phyloP scores from a whole-genome alignment of 2,888 invertebrate genomes.

The Sarcophaga variegata region DNA sequence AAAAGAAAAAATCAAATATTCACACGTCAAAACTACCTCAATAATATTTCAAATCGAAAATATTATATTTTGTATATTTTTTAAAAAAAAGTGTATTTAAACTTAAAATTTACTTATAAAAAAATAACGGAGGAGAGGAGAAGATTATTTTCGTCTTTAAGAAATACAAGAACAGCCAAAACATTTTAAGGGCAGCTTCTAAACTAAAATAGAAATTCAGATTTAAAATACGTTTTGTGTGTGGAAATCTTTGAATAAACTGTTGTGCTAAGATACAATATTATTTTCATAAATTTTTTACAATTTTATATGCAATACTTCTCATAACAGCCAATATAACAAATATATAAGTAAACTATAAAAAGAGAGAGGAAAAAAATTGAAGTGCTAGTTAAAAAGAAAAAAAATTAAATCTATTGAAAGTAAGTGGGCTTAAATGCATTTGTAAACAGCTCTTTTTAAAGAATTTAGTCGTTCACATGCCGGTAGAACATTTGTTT shows the following conservation, averaged over 20 bases:
- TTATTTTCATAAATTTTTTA: too few relatives aligned
- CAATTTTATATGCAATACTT: too few relatives aligned
- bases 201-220: constrained; percentile 28
- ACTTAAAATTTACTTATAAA: background rate
- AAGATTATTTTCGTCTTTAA: constrained; percentile 22
- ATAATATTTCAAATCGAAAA: constrained; percentile 65
- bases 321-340: too few relatives aligned
- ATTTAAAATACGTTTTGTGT: too few relatives aligned
- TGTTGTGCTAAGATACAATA: too few relatives aligned
- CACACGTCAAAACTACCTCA: constrained; percentile 63
- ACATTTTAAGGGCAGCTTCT: background rate
- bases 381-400: background rate
- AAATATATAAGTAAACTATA: background rate
- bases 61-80: constrained; percentile 64
- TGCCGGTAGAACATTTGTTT: background rate
- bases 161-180: constrained; percentile 43
- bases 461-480: background rate
- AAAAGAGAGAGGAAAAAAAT: background rate
- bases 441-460: background rate
- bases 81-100: constrained; percentile 15
- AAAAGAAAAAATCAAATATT: constrained; percentile 48
- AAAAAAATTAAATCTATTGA: constrained; percentile 1
- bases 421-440: background rate
- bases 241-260: too few relatives aligned
- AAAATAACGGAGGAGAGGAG: background rate